These are phyloP conservation scores for Pseudolycoriella hygida DNA, from an alignment of 2,888 invertebrate species.

Conservation along the genomic window DNA sequence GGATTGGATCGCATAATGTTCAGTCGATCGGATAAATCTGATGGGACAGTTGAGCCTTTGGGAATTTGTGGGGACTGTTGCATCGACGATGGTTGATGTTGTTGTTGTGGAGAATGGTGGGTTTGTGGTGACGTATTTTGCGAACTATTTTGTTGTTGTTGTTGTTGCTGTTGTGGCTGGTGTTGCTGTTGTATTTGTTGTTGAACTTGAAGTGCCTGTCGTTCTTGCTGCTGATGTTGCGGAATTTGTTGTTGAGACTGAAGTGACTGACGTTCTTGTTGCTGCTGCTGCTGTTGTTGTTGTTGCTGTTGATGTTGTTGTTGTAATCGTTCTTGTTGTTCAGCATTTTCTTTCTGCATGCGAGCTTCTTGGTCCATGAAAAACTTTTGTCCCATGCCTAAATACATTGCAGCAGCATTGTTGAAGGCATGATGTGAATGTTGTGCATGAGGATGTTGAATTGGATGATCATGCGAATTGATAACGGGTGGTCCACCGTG, in stretches of 20 bases:
- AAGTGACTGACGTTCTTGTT: slow-evolving; percentile 34
- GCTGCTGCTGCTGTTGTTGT: slow-evolving; percentile 30
- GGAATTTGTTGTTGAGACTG: slow-evolving; percentile 38
- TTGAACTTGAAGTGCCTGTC: slow-evolving; percentile 18
- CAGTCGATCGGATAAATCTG: slow-evolving; percentile 60
- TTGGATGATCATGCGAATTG: slow-evolving; percentile 18
- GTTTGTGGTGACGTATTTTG: slow-evolving; percentile 18
- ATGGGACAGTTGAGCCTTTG: slow-evolving; percentile 32
- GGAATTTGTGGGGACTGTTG: slow-evolving; percentile 24
- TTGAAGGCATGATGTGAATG: slow-evolving; percentile 41
- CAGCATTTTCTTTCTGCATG: slow-evolving; percentile 46
- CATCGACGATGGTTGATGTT: slow-evolving; percentile 20
- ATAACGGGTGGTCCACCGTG: slow-evolving; percentile 20
- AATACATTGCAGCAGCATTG: slow-evolving; percentile 52
- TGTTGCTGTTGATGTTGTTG: slow-evolving; percentile 35
- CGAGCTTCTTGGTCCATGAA: slow-evolving; percentile 65
- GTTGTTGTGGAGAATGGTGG: slow-evolving; percentile 15
- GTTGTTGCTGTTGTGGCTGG: slow-evolving; percentile 15
- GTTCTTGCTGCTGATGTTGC: slow-evolving; percentile 30
- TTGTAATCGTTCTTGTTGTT: slow-evolving; percentile 35
- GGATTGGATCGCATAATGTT: slow-evolving; percentile 56
- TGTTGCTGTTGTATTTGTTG: slow-evolving; percentile 22
- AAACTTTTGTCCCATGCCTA: slow-evolving; percentile 61
- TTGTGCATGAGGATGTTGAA: slow-evolving; percentile 30
- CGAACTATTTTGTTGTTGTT: slow-evolving; percentile 16